Evolutionary conservation across 2,113 vertebrate species (phyloP).

Genomic region (Paracanthobrama guichenoti): DNA sequence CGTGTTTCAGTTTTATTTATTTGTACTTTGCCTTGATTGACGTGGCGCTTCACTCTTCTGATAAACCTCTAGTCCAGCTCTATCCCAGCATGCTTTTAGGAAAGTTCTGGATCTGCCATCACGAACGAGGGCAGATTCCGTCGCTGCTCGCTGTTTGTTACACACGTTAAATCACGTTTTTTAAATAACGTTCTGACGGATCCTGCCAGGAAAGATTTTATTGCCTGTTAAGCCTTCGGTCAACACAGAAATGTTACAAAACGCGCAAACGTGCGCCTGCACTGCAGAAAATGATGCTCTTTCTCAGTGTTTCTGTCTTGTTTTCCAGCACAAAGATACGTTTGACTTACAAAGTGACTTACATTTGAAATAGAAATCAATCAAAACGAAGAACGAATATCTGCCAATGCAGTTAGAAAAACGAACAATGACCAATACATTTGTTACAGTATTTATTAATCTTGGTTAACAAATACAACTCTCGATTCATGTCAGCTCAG

Average conservation of each 20-base stretch:
- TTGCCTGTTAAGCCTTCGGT: neutral
- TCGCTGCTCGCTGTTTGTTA: neutral
- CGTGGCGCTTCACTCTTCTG: neutral
- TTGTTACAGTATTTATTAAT: neutral
- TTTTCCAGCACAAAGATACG: neutral
- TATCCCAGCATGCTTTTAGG: slow-evolving; percentile 84
- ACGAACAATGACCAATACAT: neutral
- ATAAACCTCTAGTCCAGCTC: slow-evolving; percentile 83
- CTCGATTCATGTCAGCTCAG: neutral
- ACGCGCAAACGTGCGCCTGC: no score
- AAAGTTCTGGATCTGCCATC: neutral
- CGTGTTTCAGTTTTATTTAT: neutral
- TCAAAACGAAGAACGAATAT: neutral
- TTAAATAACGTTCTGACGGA: no score
- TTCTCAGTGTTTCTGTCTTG: neutral
- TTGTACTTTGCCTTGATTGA: neutral
- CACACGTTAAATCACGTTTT: neutral
- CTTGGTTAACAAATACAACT: neutral
- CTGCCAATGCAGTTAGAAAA: neutral
- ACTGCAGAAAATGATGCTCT: neutral
- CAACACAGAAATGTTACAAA: no score
- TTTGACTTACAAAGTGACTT: neutral
- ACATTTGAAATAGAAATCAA: neutral
- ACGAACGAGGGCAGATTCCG: neutral
- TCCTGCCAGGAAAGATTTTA: neutral